Percentiles rank a stretch among this genome's conserved stretches.
Conservation (phyloP, 2,888 invertebrate genomes). For the Tachina fera region DNA sequence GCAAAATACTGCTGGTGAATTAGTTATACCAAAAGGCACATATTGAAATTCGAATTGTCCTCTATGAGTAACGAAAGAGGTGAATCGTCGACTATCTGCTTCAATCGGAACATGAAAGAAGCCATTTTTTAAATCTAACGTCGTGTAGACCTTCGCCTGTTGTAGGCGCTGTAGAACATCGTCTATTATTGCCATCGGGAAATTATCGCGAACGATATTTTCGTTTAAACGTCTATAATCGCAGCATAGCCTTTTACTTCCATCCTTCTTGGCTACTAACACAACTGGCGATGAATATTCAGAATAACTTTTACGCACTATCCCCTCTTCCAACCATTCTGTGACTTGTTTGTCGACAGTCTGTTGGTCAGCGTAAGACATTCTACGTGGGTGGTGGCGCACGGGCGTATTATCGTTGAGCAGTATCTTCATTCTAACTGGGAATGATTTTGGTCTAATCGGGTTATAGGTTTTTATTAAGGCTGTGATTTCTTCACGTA, state of each 20-base stretch:
- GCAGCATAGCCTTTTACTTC: neutral
- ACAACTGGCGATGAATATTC: neutral
- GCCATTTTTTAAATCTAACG: neutral
- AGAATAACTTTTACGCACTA: neutral
- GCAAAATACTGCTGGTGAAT: conserved; percentile 6
- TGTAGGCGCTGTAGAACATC: neutral
- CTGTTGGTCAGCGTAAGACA: neutral
- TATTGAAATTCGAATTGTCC: neutral
- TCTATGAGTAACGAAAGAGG: too few relatives aligned
- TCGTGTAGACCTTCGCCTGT: neutral
- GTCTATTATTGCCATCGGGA: neutral
- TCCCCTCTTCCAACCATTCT: too few relatives aligned
- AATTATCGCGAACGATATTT: neutral
- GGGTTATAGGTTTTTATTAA: neutral
- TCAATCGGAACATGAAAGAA: neutral
- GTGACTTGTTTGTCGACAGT: neutral
- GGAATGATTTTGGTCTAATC: neutral
- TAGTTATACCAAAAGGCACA: neutral
- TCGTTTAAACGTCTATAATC: neutral
- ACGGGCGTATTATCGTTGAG: too few relatives aligned
- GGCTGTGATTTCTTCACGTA: too few relatives aligned
- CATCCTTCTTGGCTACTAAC: neutral
- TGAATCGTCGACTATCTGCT: neutral
- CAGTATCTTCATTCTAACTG: too few relatives aligned
- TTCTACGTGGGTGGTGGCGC: too few relatives aligned